Evolutionary conservation across 2,797 vertebrate species (phyloP), one percentile per base, ranked within the genome.

Genomic region (Enteromius paludinosus): DNA sequence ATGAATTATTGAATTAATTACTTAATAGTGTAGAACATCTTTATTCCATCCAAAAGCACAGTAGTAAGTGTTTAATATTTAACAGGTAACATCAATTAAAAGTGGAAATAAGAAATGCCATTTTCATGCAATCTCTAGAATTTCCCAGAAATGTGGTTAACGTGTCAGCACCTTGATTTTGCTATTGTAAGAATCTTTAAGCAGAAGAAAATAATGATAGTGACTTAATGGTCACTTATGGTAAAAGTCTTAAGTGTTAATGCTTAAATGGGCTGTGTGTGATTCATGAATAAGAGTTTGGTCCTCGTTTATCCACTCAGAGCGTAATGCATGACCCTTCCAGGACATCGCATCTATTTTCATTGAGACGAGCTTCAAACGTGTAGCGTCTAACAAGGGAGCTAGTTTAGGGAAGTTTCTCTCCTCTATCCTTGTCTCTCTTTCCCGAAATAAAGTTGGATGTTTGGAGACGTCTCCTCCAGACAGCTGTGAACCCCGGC

Each of bases 321-420:
- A 70, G 1, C 0, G 0, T 23, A 61, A 47, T 23, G 5, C 7
- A 1, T 11, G 74, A 30, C 23, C 56, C 45, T 77, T 64, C 38
- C 75, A 33, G 23, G 18, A 47, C 17, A n/a, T 30, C 6, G 3
- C 68, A 62, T 15, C 20, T 49, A 64, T 43, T 81, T 81, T 72
- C 56, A 72, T 17, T 30, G 25, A 62, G 25, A 81, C 25, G 12
- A 25, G 25, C 2, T 18, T 20, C 41, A 38, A 12, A 41, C 14
- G 17, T 72, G 14, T 47, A 30, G 59, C 38, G 25, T 72, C 14
- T 81, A 72, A 62, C 45, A 38, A 81, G 69, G 68, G 68, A 72
- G 18, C 69, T 72, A 14, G 56, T 72, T 62, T 70, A 45, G 33
- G 23, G 33, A 56, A 35, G 52, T 69, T 79, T 79, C 66, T 68